Percentiles rank a stretch among this genome's conserved stretches.
Conservation (phyloP, 2,113 vertebrate species). For the Pao palembangensis region DNA sequence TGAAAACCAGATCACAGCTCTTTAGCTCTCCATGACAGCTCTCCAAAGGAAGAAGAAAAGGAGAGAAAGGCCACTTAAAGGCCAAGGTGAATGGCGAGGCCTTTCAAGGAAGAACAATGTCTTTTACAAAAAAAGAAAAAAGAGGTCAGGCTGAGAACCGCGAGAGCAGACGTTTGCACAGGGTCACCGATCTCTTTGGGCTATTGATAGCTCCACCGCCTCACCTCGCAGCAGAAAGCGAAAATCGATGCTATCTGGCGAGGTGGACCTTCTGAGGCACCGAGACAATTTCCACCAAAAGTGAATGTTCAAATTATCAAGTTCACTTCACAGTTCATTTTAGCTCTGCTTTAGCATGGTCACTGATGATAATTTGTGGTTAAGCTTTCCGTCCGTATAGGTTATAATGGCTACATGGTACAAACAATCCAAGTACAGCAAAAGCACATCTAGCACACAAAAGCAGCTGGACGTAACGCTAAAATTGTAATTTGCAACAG, state of each 20-base stretch:
- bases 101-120: conserved; percentile 55
- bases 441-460: too few species aligned
- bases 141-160: conserved; percentile 29
- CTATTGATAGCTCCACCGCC: conserved; percentile 51
- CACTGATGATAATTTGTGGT: too few species aligned
- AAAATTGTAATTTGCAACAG: too few species aligned
- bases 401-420: too few species aligned
- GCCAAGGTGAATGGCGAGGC: conserved; percentile 60
- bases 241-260: conserved; percentile 50
- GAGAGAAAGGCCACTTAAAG: conserved; percentile 64
- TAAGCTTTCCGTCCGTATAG: too few species aligned
- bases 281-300: not conserved
- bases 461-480: too few species aligned
- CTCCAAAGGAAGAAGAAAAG: conserved; percentile 32
- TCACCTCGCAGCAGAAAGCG: conserved; percentile 20
- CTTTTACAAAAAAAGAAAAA: conserved; percentile 23
- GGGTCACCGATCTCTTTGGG: conserved; percentile 39
- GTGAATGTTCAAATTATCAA: too few species aligned
- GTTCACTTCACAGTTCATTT: too few species aligned
- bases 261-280: conserved; percentile 20
- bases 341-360: too few species aligned
- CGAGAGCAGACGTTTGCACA: conserved; percentile 31
- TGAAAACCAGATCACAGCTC: not conserved
- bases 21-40: not conserved
- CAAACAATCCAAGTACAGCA: too few species aligned